These are phyloP conservation scores for Mionectes olivaceus DNA, from an alignment of 2,797 vertebrate genomes.

Conservation along the genomic window DNA sequence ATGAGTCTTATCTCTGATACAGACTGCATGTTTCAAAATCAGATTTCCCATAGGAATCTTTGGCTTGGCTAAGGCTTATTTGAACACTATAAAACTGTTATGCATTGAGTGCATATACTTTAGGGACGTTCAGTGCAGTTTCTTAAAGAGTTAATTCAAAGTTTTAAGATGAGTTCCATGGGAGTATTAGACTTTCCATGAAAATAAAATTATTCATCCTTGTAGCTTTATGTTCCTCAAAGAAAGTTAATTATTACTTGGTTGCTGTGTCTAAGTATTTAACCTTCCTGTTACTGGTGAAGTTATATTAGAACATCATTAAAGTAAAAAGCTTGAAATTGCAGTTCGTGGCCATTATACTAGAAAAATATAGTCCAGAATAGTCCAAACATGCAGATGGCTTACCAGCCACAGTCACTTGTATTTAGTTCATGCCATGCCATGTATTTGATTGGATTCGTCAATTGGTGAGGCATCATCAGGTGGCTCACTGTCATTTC, in stretches of 20 bases:
- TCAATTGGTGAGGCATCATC: not conserved
- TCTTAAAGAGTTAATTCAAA: slow-evolving; percentile 48
- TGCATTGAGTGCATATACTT: not conserved
- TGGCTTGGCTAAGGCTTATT: slow-evolving; percentile 20
- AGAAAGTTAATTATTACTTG: slow-evolving; percentile 47
- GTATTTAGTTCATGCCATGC: not conserved
- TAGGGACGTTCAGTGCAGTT: not conserved
- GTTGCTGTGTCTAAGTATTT: slow-evolving; percentile 23
- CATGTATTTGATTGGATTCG: accelerated
- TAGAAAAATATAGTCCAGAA: not conserved
- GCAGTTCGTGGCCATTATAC: not conserved
- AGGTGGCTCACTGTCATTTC: not conserved
- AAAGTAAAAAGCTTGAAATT: slow-evolving; percentile 28
- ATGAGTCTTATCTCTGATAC: not conserved
- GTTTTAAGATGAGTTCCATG: slow-evolving; percentile 16
- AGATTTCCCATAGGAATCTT: slow-evolving; percentile 25
- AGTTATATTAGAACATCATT: not conserved
- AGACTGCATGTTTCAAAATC: not conserved
- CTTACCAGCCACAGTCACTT: not conserved
- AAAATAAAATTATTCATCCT: slow-evolving; percentile 50
- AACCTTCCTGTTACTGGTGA: slow-evolving; percentile 10
- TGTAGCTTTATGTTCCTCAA: slow-evolving; percentile 41
- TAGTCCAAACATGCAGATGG: not conserved
- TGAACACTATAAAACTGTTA: not conserved
- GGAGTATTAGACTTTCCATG: slow-evolving; percentile 22